Evolutionary conservation across 2,113 vertebrate genomes (phyloP).

Genomic region (Xiphorhynchus elegans): DNA sequence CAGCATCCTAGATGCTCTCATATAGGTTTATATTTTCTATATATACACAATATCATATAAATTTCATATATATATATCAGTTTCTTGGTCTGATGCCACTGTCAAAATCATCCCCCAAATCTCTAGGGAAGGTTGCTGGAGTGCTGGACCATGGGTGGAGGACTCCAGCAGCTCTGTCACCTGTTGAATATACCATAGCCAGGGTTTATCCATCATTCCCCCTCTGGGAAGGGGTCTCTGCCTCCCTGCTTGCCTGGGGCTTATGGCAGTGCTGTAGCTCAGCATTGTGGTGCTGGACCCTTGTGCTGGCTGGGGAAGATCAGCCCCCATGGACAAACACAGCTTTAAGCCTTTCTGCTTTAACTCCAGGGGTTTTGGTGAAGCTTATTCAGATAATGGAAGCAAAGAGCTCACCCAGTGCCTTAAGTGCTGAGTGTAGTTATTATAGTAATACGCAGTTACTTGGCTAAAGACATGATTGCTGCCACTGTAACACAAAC

Average conservation of each 20-base stretch:
- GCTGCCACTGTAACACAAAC: not conserved
- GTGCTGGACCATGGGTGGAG: accelerated
- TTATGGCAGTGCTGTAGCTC: not conserved
- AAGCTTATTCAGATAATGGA: not conserved
- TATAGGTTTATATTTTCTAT: not conserved
- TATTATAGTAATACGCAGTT: not conserved
- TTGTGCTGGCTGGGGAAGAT: not conserved
- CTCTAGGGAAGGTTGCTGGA: not conserved
- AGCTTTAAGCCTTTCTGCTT: not conserved
- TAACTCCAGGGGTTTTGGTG: not conserved
- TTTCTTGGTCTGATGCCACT: not conserved
- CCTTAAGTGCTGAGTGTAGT: not conserved
- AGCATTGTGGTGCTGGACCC: accelerated
- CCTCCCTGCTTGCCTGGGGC: accelerated
- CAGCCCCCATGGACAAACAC: not conserved
- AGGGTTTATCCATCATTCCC: not conserved
- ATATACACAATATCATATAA: too few species aligned
- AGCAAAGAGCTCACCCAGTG: not conserved
- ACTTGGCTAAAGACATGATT: not conserved
- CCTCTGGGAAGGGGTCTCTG: not conserved
- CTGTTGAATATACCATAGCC: too few species aligned
- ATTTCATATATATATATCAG: not conserved
- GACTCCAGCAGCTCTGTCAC: not conserved
- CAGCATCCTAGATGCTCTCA: not conserved
- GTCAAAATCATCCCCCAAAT: not conserved